Evolutionary conservation across 2,797 vertebrate species (phyloP).

Genomic region (Danio tinwini): DNA sequence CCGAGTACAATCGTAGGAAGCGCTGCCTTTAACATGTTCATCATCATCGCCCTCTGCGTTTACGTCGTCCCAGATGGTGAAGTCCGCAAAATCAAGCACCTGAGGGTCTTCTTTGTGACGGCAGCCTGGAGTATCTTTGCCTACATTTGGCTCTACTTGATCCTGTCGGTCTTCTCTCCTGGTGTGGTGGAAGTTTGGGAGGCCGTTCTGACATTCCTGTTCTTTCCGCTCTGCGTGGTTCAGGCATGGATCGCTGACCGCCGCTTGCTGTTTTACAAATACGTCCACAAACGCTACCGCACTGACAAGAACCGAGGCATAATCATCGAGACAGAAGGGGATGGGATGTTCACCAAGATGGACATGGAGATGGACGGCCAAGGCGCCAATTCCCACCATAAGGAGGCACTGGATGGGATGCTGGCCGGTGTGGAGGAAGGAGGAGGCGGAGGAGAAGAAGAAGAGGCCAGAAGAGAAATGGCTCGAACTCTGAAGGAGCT

Average conservation of each 20-base stretch:
- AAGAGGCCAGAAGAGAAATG: constrained; percentile 84
- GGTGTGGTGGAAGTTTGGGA: constrained; percentile 87
- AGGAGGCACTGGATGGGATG: constrained; percentile 82
- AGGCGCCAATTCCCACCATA: constrained; percentile 78
- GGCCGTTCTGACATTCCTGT: constrained; percentile 85
- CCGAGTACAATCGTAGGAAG: constrained; percentile 89
- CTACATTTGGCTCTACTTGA: constrained; percentile 88
- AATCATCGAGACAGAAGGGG: constrained; percentile 84
- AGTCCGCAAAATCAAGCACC: constrained; percentile 83
- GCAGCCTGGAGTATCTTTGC: constrained; percentile 87
- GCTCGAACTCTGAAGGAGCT: constrained; percentile 84
- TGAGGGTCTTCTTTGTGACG: constrained; percentile 87
- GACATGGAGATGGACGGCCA: constrained; percentile 86
- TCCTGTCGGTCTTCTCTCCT: constrained; percentile 83
- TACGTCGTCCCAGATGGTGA: constrained; percentile 86
- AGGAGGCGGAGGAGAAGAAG: constrained; percentile 73
- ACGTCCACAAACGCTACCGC: constrained; percentile 83
- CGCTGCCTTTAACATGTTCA: constrained; percentile 90
- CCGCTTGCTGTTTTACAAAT: constrained; percentile 87
- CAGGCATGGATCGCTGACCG: constrained; percentile 89
- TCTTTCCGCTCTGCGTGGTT: constrained; percentile 87
- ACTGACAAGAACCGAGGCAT: constrained; percentile 83
- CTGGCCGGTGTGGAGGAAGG: constrained; percentile 81
- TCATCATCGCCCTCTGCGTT: constrained; percentile 87
- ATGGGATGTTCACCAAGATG: constrained; percentile 83